Base-by-base conservation (phyloP, 1,140 invertebrate species). In the Drosophila prosaltans region DNA sequence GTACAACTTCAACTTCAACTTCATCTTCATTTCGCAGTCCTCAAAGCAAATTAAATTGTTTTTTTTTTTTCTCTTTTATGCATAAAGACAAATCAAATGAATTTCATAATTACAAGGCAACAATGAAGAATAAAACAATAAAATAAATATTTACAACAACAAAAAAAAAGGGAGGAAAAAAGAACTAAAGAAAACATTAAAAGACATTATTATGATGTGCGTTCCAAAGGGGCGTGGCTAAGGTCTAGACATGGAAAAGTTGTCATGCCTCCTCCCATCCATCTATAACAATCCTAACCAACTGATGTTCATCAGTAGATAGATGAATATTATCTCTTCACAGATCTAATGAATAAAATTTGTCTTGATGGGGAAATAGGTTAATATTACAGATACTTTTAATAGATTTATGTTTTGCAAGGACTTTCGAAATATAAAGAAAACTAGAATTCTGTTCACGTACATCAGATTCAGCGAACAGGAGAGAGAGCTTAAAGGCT, bases 81-180 rank as follows among this genome's bases (percentile, higher is more conserved):
- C 16, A 16, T 16, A 16, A 16, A 16, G 16, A 16, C 16, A 16
- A 86, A 86, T 88, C 83, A 88, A 88, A 88, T 89, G 77, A 80
- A 88, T 83, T 80, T 82, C 80, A 83, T 88, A 88, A 88, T 88
- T 88, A 84, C 83, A 32, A 41, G 21, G 21, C 60, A 24, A 39
- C 9, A 51, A 51, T 24, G 28, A 30, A 30, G 4, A 2, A 4
- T 36, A 40, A 36, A 55, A 26, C 5, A 48, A 48, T 5, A 5
- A 69, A 41, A 61, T 21, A 32, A 61, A 30, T 21, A 26, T 4
- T 30, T 2, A 40, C 41, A 28, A 21, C 0, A 10, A 54, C 9
- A 24, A 26, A 65, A 41, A 40, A 36, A 57, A 26, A 1, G 2
- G 1, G 16, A 39, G 32, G 39, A 39, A 41, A 45, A 36, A 62